phyloP scores from a whole-genome alignment of 2,113 vertebrate species.

The Oceanodroma tethys region DNA sequence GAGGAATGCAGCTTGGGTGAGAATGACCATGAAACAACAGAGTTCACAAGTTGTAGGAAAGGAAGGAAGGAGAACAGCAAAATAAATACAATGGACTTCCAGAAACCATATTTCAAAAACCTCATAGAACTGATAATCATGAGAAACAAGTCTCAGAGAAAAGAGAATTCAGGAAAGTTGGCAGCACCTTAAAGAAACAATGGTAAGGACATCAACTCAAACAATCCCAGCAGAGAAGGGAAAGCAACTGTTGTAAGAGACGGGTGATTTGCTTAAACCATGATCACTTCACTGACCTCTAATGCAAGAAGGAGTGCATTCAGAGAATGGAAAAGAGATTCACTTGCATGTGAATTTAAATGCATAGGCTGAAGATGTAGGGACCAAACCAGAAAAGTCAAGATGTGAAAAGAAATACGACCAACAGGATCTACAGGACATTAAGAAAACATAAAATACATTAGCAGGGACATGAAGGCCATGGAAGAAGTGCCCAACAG shows the following conservation, averaged over 20 bases:
- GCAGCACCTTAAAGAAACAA: conserved; percentile 36
- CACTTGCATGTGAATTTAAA: neutral
- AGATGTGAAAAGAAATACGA: neutral
- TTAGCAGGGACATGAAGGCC: neutral
- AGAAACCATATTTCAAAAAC: conserved; percentile 58
- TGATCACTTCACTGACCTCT: neutral
- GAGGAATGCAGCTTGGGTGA: conserved; percentile 37
- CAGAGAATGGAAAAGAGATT: neutral
- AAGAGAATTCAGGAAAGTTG: conserved; percentile 26
- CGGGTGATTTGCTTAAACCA: neutral
- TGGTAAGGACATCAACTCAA: conserved; percentile 19
- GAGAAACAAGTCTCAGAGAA: conserved; percentile 29
- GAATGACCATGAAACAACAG: conserved; percentile 38
- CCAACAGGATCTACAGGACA: neutral
- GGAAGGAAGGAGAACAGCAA: conserved; percentile 45
- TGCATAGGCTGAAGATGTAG: neutral
- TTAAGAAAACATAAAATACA: neutral
- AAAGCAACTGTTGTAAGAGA: neutral
- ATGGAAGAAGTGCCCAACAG: neutral
- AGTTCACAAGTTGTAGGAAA: conserved; percentile 35
- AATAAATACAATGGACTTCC: conserved; percentile 64
- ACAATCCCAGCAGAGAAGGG: neutral
- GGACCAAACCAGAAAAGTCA: neutral
- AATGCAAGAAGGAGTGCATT: neutral
- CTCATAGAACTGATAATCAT: conserved; percentile 35